Conservation (phyloP, 2,888 invertebrate species). For the Eupithecia tripunctaria region DNA sequence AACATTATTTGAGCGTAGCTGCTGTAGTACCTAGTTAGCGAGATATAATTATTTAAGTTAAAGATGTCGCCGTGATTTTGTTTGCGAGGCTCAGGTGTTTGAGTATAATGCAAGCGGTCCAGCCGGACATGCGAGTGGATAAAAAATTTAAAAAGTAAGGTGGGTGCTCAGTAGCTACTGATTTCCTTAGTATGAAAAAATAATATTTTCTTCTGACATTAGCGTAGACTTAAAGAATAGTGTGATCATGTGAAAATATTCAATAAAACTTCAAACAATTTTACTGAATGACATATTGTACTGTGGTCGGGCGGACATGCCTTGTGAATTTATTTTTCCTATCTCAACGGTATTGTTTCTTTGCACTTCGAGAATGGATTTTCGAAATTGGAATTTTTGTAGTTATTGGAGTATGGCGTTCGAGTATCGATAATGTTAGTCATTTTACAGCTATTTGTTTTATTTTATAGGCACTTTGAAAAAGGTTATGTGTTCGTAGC, state of each 20-base stretch:
- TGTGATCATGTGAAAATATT: background rate
- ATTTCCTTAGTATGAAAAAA: background rate
- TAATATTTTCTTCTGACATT: background rate
- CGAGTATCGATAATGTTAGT: conserved; percentile 19
- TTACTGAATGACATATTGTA: conserved; percentile 18
- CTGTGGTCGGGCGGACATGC: conserved; percentile 43
- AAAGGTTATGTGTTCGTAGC: background rate
- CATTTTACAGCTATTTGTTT: conserved; percentile 5
- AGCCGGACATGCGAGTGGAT: too few species aligned
- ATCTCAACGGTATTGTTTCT: conserved; percentile 50
- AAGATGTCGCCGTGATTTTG: too few species aligned
- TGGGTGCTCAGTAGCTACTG: too few species aligned
- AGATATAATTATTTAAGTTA: too few species aligned
- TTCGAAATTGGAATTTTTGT: conserved; percentile 37
- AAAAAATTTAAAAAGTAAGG: too few species aligned
- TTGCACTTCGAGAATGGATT: conserved; percentile 42
- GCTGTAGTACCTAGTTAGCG: too few species aligned
- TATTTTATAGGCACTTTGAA: background rate
- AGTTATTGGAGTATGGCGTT: conserved; percentile 30
- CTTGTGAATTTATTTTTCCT: conserved; percentile 55
- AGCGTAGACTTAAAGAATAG: background rate
- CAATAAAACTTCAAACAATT: background rate
- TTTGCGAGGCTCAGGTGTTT: too few species aligned
- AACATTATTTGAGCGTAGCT: too few species aligned
- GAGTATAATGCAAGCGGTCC: too few species aligned